Conservation (phyloP, 2,888 invertebrate species). For the Trissoscelio sp. region DNA sequence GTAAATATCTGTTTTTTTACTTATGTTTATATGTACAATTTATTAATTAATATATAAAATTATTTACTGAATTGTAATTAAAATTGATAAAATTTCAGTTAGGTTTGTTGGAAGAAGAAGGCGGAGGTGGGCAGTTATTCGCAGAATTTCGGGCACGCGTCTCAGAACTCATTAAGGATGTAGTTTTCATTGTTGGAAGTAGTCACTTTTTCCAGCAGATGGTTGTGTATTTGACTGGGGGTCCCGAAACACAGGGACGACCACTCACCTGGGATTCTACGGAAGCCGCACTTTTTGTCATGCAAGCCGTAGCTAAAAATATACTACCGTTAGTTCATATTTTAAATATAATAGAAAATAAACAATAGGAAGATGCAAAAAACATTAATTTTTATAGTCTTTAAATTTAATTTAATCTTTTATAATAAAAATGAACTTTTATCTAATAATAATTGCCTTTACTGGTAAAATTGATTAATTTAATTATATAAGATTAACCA, state of each 20-base stretch:
- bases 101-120: slow-evolving; percentile 81
- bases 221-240: slow-evolving; percentile 88
- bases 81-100: slow-evolving; percentile 71
- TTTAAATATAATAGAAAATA: neutral
- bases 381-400: too few species aligned
- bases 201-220: slow-evolving; percentile 96
- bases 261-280: slow-evolving; percentile 94
- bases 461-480: too few species aligned
- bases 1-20: slow-evolving; percentile 82
- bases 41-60: too few species aligned
- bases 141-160: slow-evolving; percentile 93
- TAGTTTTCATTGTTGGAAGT: slow-evolving; percentile 97
- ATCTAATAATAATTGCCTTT: too few species aligned
- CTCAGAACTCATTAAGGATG: slow-evolving; percentile 97
- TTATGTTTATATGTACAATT: neutral
- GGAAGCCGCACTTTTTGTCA: slow-evolving; percentile 97
- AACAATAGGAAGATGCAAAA: too few species aligned
- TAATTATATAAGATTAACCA: too few species aligned
- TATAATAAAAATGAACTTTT: too few species aligned
- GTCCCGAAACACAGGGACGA: slow-evolving; percentile 74
- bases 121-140: slow-evolving; percentile 88
- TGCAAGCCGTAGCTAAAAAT: slow-evolving; percentile 97
- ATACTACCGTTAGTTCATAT: slow-evolving; percentile 89
- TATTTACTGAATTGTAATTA: too few species aligned
- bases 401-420: too few species aligned